Percentiles rank a stretch among this genome's conserved stretches.
Evolutionary conservation across 2,797 vertebrate species (phyloP).

Genomic region (Eurystomus glaucurus): DNA sequence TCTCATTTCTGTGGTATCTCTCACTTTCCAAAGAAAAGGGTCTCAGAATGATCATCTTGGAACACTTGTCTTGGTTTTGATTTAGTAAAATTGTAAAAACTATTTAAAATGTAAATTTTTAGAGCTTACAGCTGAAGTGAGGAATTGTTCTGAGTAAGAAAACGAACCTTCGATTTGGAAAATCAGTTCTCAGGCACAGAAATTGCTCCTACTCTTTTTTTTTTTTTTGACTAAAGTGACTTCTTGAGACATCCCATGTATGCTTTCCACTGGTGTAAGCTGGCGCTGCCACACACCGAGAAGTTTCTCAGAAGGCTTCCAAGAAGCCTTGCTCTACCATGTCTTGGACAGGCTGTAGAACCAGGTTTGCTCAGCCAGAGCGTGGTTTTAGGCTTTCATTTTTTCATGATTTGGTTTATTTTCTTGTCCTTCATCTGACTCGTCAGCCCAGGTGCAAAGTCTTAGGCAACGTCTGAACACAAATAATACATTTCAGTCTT

Average conservation of each 20-base stretch:
- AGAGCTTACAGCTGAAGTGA: neutral
- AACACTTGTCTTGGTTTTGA: neutral
- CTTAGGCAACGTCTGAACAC: neutral
- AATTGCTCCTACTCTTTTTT: neutral
- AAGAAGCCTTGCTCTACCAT: neutral
- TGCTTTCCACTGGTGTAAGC: neutral
- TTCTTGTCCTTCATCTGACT: neutral
- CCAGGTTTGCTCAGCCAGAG: neutral
- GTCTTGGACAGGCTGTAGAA: neutral
- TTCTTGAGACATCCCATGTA: neutral
- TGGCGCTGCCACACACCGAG: neutral
- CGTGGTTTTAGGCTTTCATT: accelerated
- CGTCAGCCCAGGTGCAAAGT: neutral
- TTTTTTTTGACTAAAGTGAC: neutral
- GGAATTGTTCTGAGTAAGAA: neutral
- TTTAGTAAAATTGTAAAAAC: neutral
- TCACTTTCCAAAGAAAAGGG: neutral
- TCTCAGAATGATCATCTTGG: neutral
- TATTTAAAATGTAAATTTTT: neutral
- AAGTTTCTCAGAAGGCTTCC: neutral
- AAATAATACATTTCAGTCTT: neutral
- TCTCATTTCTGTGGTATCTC: neutral
- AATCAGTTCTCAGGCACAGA: conserved; percentile 2
- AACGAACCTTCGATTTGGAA: conserved; percentile 6
- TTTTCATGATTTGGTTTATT: neutral